phyloP scores from a whole-genome alignment of 2,113 vertebrate species.

The Corythaeola cristata region DNA sequence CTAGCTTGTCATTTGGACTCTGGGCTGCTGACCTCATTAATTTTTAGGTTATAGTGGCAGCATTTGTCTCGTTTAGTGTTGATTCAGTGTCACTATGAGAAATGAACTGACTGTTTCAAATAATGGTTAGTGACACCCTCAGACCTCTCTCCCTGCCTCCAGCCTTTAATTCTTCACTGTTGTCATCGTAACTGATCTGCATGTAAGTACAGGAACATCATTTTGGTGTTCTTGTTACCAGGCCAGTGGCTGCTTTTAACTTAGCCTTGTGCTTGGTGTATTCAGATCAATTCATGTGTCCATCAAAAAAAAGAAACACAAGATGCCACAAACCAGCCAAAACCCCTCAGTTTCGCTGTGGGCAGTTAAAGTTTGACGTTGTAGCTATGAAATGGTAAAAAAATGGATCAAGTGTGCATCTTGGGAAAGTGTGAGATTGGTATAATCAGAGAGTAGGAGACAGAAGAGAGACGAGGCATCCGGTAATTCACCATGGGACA shows the following conservation, averaged over 20 bases:
- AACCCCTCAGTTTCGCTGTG: not conserved
- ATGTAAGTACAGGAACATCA: not conserved
- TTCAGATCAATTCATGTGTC: not conserved
- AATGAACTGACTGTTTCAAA: not conserved
- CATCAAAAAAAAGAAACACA: not conserved
- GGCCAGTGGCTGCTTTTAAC: not conserved
- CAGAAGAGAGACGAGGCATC: not conserved
- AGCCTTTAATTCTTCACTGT: not conserved
- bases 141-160: not conserved
- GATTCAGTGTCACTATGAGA: slow-evolving; percentile 18
- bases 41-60: not conserved
- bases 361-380: not conserved
- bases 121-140: not conserved
- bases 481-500: not conserved
- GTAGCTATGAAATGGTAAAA: not conserved
- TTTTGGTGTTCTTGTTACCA: not conserved
- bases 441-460: not conserved
- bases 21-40: not conserved
- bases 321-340: not conserved
- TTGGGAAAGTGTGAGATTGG: not conserved
- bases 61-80: slow-evolving; percentile 3
- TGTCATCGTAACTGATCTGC: not conserved
- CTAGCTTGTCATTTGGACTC: not conserved
- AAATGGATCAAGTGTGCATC: not conserved
- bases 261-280: fast-evolving